phyloP scores from a whole-genome alignment of 2,113 vertebrate genomes.

The Myiozetetes cayanensis region DNA sequence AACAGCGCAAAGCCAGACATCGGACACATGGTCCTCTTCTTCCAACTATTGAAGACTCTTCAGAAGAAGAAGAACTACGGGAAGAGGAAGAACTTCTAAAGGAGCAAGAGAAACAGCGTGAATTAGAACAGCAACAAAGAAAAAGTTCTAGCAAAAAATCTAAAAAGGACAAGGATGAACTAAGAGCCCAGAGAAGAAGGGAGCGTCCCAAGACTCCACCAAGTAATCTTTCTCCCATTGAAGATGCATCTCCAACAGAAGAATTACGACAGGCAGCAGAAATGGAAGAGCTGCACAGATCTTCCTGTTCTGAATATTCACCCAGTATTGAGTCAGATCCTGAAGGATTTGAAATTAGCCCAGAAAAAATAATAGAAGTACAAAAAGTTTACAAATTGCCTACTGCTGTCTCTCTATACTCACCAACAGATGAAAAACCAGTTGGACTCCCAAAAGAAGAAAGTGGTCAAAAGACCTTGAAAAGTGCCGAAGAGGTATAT shows the following conservation, averaged over 20 bases:
- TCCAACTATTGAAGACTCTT: slow-evolving; percentile 93
- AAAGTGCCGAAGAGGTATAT: slow-evolving; percentile 91
- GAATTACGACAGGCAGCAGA: slow-evolving; percentile 82
- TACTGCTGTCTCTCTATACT: slow-evolving; percentile 88
- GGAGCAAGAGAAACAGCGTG: slow-evolving; percentile 92
- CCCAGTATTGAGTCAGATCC: slow-evolving; percentile 90
- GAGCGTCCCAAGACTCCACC: slow-evolving; percentile 87
- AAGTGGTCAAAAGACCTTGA: slow-evolving; percentile 74
- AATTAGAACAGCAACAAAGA: slow-evolving; percentile 80
- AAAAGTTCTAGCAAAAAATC: slow-evolving; percentile 93
- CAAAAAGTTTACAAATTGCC: slow-evolving; percentile 89
- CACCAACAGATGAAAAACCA: slow-evolving; percentile 76
- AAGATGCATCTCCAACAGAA: slow-evolving; percentile 85
- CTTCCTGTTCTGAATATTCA: slow-evolving; percentile 90
- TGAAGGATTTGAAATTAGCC: slow-evolving; percentile 92
- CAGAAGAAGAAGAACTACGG: slow-evolving; percentile 89
- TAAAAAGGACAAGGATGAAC: slow-evolving; percentile 96
- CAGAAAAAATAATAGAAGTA: slow-evolving; percentile 91
- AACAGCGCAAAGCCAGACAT: slow-evolving; percentile 89
- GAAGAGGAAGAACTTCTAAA: slow-evolving; percentile 93
- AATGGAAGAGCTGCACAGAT: slow-evolving; percentile 83
- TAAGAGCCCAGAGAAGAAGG: slow-evolving; percentile 89
- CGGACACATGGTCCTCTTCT: slow-evolving; percentile 85
- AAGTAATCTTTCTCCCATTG: slow-evolving; percentile 87
- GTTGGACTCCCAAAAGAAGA: slow-evolving; percentile 62